These are phyloP conservation scores for Drosophila neonasuta DNA, from an alignment of 2,888 invertebrate species.

Conservation along the genomic window DNA sequence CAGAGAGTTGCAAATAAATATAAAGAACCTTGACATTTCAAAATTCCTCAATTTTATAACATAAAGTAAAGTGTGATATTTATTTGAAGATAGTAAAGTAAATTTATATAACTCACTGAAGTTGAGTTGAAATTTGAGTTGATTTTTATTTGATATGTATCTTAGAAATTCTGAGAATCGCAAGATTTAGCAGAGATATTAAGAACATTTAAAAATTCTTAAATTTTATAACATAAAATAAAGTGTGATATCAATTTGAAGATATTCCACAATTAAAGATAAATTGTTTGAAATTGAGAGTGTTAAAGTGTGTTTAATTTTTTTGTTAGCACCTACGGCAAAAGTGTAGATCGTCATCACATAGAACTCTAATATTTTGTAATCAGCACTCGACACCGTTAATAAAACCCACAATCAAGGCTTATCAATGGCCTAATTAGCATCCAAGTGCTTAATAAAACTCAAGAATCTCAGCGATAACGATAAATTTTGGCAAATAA, in stretches of 20 bases:
- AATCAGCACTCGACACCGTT: slow-evolving; percentile 32
- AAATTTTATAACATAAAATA: too few relatives aligned
- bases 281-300: neutral
- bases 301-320: neutral
- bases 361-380: neutral
- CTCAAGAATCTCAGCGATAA: slow-evolving; percentile 41
- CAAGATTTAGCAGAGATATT: neutral
- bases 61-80: too few relatives aligned
- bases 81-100: neutral
- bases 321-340: slow-evolving; percentile 1
- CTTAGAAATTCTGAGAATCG: neutral
- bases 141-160: too few relatives aligned
- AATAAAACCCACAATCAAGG: slow-evolving; percentile 4
- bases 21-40: too few relatives aligned
- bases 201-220: too few relatives aligned
- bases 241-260: too few relatives aligned
- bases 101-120: slow-evolving; percentile 8
- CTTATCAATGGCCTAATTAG: slow-evolving; percentile 39
- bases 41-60: too few relatives aligned
- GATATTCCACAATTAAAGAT: neutral
- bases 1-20: neutral
- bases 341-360: neutral
- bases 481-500: neutral
- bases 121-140: slow-evolving; percentile 10
- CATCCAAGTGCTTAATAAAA: slow-evolving; percentile 26